These are phyloP conservation scores for Melanostoma mellinum DNA, from an alignment of 2,888 invertebrate species.

Conservation along the genomic window DNA sequence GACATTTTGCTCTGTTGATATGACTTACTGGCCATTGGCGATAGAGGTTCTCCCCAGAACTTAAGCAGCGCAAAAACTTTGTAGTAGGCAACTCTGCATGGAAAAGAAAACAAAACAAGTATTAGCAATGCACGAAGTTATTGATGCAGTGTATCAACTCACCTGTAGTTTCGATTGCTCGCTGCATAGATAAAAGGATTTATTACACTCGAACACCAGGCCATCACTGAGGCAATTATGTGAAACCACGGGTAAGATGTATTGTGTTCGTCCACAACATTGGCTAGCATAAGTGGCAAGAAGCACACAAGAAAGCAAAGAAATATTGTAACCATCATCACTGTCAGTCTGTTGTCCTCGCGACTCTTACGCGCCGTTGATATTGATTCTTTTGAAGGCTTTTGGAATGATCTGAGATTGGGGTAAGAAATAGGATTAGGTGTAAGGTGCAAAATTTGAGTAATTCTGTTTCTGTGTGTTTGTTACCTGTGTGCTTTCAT, in stretches of 20 bases:
- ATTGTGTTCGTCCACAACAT: constrained; percentile 92
- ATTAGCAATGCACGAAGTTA: background rate
- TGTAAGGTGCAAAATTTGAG: background rate
- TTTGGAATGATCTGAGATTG: constrained; percentile 76
- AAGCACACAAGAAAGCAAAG: constrained; percentile 93
- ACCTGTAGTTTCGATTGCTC: constrained; percentile 91
- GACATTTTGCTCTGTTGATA: constrained; percentile 81
- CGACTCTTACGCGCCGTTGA: constrained; percentile 81
- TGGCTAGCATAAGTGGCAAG: constrained; percentile 93
- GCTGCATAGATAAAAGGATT: constrained; percentile 96
- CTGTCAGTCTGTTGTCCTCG: constrained; percentile 91
- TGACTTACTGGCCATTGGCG: constrained; percentile 81
- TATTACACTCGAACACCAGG: constrained; percentile 94
- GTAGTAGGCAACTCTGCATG: constrained; percentile 79
- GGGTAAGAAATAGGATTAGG: background rate
- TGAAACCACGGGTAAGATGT: constrained; percentile 88
- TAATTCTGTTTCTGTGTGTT: constrained; percentile 81
- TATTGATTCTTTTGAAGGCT: constrained; percentile 76
- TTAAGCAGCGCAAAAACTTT: constrained; percentile 80
- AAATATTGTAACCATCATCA: constrained; percentile 94
- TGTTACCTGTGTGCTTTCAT: constrained; percentile 88
- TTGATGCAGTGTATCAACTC: constrained; percentile 4
- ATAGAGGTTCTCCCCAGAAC: constrained; percentile 81
- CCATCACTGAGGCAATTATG: constrained; percentile 91
- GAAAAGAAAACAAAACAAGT: constrained; percentile 31